Base-by-base conservation (phyloP, 2,113 vertebrate species). In the Petrocephalus zakoni region DNA sequence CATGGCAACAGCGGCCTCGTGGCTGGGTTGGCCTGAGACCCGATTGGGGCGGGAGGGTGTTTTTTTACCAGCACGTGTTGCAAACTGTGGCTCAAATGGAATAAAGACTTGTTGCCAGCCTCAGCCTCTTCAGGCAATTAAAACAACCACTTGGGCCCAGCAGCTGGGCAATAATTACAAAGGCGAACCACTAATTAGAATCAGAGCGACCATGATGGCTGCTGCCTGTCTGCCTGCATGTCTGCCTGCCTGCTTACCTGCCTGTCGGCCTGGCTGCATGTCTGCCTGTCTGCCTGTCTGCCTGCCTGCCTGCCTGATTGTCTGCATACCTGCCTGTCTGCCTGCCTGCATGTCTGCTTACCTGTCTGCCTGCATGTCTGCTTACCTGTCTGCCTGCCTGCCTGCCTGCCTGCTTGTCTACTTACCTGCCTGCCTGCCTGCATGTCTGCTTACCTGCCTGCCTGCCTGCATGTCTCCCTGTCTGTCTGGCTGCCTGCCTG, bases 1-100 rank as follows among this genome's bases (percentile, higher is more conserved):
- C 85, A 58, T 61, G 53, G 55, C 55, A 61, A 61, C 85, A 13
- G n/a, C 83, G 11, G 85, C 61, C 85, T 58, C 55, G 22, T 87
- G 85, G 19, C 85, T 55, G 34, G 21, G 53, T 58, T 7, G 53
- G 55, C 10, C 86, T 5, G 37, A 64, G 86, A 21, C 86, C 37
- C 34, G 37, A 64, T 25, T 21, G 29, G 86, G 22, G 84, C 5
- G 9, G 61, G 61, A 3, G 11, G n/a, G 61, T n/a, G 61, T n/a
- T 42, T 34, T 55, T 53, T 55, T 34, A n/a, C 55, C 37, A 25
- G 86, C 86, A 87, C 86, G 56, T 64, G 84, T 52, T 0, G 37
- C 58, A 46, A 87, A 64, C 34, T 86, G 29, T 58, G 52, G 29
- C 34, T 86, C 29, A 42, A 58, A 86, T 86, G 42, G 19, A 81